phyloP scores from a whole-genome alignment of 2,113 vertebrate genomes.

The Pterophyllum scalare region DNA sequence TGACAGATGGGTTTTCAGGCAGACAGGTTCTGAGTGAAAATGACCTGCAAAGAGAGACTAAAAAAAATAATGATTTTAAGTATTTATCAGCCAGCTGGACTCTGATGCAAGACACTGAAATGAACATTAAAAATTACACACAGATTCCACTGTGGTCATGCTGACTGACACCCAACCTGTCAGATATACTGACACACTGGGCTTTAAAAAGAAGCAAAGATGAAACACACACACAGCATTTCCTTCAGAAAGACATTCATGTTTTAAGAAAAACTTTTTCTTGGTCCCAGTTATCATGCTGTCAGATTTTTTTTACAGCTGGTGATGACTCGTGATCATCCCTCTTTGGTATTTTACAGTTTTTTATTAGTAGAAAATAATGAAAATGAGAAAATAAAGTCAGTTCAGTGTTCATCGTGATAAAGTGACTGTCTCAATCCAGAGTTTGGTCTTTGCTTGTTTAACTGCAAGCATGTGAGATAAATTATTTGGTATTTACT shows the following conservation, averaged over 20 bases:
- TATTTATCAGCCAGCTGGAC: not conserved
- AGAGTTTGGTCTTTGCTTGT: fast-evolving
- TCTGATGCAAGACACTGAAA: conserved; percentile 19
- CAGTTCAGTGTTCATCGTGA: fast-evolving
- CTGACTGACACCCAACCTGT: not conserved
- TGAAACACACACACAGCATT: not conserved
- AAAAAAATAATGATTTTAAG: not conserved
- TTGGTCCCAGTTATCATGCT: fast-evolving
- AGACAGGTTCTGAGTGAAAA: not conserved
- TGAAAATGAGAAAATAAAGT: not conserved
- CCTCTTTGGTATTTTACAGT: not conserved
- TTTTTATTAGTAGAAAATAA: not conserved
- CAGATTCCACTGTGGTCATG: not conserved
- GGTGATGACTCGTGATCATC: not conserved
- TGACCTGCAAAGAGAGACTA: not conserved
- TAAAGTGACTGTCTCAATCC: not conserved
- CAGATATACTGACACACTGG: not conserved
- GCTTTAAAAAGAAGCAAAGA: not conserved
- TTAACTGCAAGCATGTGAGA: not conserved
- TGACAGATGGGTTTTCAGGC: not conserved
- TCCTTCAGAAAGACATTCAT: fast-evolving
- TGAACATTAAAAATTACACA: not conserved
- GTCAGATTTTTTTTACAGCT: not conserved
- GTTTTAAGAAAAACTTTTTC: not conserved
- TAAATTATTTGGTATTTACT: not conserved